Conservation (phyloP, 2,113 vertebrate species). For the Danio rerio region GRCz12tu NC_133192.1:31330501-31331000, state of each 20-base stretch:
- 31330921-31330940: too few relatives aligned
- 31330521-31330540: slow-evolving; percentile 84
- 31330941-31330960: too few relatives aligned
- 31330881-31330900: background rate
- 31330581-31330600: slow-evolving; percentile 73
- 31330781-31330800: background rate
- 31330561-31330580: slow-evolving; percentile 83
- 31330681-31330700: slow-evolving; percentile 41
- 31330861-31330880: background rate
- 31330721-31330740: background rate
- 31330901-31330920: background rate
- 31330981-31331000: too few relatives aligned
- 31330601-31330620: slow-evolving; percentile 69
- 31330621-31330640: slow-evolving; percentile 16
- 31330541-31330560: slow-evolving; percentile 74
- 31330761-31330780: slow-evolving; percentile 9
- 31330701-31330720: slow-evolving; percentile 7
- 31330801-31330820: background rate
- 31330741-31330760: background rate
- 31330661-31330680: slow-evolving; percentile 50
- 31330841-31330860: background rate
- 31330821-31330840: background rate
- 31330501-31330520: slow-evolving; percentile 89
- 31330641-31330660: slow-evolving; percentile 48
- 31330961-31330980: too few relatives aligned